These are phyloP conservation scores for Clarias pachynema DNA, from an alignment of 2,797 vertebrate genomes.

Conservation along the genomic window DNA sequence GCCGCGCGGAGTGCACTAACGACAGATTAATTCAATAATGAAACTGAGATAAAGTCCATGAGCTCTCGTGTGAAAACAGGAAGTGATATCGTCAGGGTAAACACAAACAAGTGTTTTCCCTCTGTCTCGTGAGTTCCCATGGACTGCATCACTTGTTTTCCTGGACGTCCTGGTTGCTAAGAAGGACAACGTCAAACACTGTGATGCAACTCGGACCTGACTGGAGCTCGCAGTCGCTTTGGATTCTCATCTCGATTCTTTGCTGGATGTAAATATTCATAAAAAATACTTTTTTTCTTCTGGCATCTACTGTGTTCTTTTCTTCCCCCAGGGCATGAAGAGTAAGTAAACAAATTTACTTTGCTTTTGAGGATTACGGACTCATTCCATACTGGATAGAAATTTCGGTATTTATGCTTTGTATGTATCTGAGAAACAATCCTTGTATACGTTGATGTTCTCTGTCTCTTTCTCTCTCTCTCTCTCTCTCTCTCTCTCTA, in stretches of 20 bases:
- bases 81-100: background rate
- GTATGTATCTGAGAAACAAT: background rate
- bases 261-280: background rate
- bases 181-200: background rate
- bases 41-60: background rate
- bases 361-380: background rate
- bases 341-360: background rate
- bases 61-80: background rate
- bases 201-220: background rate
- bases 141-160: slow-evolving; percentile 2
- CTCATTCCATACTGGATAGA: background rate
- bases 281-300: background rate
- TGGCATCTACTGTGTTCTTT: background rate
- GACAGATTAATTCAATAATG: background rate
- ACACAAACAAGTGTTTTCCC: background rate
- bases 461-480: background rate
- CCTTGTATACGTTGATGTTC: background rate
- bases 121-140: background rate
- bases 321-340: background rate
- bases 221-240: background rate
- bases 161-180: background rate
- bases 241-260: background rate
- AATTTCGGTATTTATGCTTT: background rate
- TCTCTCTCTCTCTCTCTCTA: too few species aligned
- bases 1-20: background rate